A percentile compares a stretch with the other conserved stretches of the same genome.
phyloP scores from a whole-genome alignment of 2,888 invertebrate species.

The Graphium colonna region DNA sequence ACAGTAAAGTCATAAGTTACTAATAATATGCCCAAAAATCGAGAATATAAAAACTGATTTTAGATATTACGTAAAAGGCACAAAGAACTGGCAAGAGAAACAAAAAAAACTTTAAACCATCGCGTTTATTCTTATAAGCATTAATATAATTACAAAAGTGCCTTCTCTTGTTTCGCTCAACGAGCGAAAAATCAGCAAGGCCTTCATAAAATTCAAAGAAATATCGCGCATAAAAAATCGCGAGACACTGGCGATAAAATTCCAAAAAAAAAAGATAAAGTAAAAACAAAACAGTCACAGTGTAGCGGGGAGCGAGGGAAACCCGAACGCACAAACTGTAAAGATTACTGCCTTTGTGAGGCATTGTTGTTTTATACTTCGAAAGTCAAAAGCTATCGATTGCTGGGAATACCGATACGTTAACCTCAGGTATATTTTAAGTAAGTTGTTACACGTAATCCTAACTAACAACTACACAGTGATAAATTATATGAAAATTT shows the following conservation, averaged over 20 bases:
- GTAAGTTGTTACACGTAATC: background rate
- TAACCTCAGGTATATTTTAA: slow-evolving; percentile 13
- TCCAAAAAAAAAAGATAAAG: slow-evolving; percentile 14
- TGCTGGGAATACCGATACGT: slow-evolving; percentile 16
- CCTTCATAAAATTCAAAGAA: background rate
- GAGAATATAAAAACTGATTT: too few relatives aligned
- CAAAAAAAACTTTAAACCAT: too few relatives aligned
- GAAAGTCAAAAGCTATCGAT: slow-evolving; percentile 18
- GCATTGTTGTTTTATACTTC: slow-evolving; percentile 17
- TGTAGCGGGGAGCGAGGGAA: background rate
- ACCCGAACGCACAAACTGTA: slow-evolving; percentile 1
- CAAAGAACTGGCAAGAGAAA: too few relatives aligned
- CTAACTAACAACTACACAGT: background rate
- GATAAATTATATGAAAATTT: background rate
- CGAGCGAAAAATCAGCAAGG: background rate
- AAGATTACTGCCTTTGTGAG: slow-evolving; percentile 10
- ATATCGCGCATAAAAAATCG: background rate
- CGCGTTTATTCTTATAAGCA: background rate
- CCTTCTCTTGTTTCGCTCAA: background rate
- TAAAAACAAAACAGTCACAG: slow-evolving; percentile 17
- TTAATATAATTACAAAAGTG: background rate
- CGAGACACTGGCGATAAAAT: slow-evolving; percentile 8
- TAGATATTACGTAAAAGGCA: too few relatives aligned
- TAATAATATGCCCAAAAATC: too few relatives aligned
- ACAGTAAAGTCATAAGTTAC: background rate